Evolutionary conservation across 92 coral and sea anemone species (phyloP).

Genomic region (Epizoanthus fatuus): DNA sequence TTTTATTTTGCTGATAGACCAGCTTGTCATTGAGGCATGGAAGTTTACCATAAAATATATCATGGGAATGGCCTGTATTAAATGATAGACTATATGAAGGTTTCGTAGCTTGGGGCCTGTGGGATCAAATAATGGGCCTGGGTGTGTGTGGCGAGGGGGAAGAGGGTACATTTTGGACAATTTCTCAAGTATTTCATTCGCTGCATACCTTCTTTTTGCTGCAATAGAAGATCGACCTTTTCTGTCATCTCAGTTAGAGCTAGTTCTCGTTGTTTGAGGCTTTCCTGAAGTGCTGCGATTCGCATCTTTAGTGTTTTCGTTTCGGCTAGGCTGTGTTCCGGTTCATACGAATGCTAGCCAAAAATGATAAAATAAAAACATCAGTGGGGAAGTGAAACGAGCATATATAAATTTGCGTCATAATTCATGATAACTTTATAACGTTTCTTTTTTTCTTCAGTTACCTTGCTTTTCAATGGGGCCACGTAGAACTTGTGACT

Average conservation of each 20-base stretch:
- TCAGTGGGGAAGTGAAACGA: neutral
- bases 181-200: neutral
- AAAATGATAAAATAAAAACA: neutral
- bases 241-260: neutral
- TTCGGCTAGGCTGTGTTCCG: neutral
- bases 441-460: neutral
- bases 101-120: too few species aligned
- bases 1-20: too few species aligned
- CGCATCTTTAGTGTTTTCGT: neutral
- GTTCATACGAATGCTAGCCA: neutral
- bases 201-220: neutral
- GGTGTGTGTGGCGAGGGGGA: too few species aligned
- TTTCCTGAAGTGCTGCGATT: neutral
- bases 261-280: neutral
- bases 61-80: too few species aligned
- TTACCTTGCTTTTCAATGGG: constrained; percentile 4
- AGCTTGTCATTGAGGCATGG: too few species aligned
- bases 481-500: neutral
- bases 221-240: neutral
- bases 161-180: too few species aligned
- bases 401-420: neutral
- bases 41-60: too few species aligned
- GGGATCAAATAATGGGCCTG: too few species aligned
- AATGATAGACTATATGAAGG: too few species aligned
- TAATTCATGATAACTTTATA: too few species aligned